Evolutionary conservation across 1,140 invertebrate genomes (phyloP), one percentile per base, ranked within the genome.

Genomic region (Lutraria rhynchaena): DNA sequence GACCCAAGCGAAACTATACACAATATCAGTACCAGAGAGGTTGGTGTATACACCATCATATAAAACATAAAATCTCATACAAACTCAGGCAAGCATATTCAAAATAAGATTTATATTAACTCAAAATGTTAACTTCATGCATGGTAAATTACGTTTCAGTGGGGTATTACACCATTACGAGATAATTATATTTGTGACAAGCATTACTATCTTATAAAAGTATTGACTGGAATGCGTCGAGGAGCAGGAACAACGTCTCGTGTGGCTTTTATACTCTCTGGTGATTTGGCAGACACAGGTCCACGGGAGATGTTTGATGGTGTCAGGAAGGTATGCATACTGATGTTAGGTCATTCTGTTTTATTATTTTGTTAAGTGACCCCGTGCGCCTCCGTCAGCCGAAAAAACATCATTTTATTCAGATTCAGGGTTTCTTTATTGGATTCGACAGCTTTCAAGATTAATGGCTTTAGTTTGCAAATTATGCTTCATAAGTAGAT

Each of bases 121-220:
- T 22, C 3, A 61, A 27, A 27, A 27, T 61, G 19, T 17, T 2
- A 22, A 29, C n/a, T n/a, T n/a, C n/a, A n/a, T n/a, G n/a, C n/a
- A n/a, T n/a, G n/a, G n/a, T n/a, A 5, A 44, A 27, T 53, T 29
- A 27, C 9, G 24, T 63, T 77, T 35, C 81, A 88, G 87, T 86
- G 86, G 80, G 88, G 87, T 5, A 81, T 87, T 3, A 86, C 80
- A 19, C 85, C 87, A 9, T 70, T 90, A 15, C 61, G 70, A 5
- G 87, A 89, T 73, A 90, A 89, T 63, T 29, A 83, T n/a, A 57
- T 77, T 5, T 53, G 60, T 5, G 78, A 89, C 67, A 74, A 71
- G 22, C 86, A 89, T 70, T 87, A 84, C 22, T 90, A 90, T 71
- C 49, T 84, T 46, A 61, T 90, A 22, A 87, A 85, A 9, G 85